These are phyloP conservation scores for Montipora cactus DNA, from an alignment of 64 coral and sea anemone species.

Conservation along the genomic window DNA sequence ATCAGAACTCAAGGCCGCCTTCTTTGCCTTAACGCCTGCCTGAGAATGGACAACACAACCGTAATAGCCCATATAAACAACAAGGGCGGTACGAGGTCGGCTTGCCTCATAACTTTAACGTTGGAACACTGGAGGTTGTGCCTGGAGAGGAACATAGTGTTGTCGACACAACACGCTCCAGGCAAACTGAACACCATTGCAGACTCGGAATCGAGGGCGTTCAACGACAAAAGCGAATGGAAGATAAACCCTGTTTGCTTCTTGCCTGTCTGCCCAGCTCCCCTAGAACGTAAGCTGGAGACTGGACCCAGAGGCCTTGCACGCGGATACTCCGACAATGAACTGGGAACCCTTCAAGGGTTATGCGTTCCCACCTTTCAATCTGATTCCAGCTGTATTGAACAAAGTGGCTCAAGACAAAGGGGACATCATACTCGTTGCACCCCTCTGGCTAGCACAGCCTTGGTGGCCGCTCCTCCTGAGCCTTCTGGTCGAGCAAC, in stretches of 20 bases:
- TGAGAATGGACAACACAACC: constrained; percentile 53
- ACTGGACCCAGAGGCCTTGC: neutral
- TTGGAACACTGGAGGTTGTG: constrained; percentile 39
- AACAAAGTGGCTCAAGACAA: constrained; percentile 16
- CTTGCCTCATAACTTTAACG: neutral
- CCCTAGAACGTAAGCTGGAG: neutral
- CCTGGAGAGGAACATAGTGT: neutral
- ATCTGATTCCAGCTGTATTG: neutral
- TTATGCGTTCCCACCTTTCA: constrained; percentile 25
- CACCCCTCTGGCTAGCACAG: neutral
- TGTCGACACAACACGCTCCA: constrained; percentile 10
- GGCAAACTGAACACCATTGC: neutral
- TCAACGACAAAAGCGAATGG: neutral
- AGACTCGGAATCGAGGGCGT: constrained; percentile 22
- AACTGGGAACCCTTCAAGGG: constrained; percentile 31
- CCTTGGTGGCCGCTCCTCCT: neutral
- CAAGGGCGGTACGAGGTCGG: constrained; percentile 7
- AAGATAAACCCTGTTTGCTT: neutral
- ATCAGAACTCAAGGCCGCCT: constrained; percentile 23
- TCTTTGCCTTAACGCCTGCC: neutral
- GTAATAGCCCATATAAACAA: constrained; percentile 17
- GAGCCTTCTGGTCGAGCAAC: neutral
- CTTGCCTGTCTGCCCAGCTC: constrained; percentile 2
- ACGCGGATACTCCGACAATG: constrained; percentile 21
- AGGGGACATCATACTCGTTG: neutral